Evolutionary conservation across 2,888 invertebrate species (phyloP), one percentile per base, ranked within the genome.

Genomic region (Octodonta nipae): DNA sequence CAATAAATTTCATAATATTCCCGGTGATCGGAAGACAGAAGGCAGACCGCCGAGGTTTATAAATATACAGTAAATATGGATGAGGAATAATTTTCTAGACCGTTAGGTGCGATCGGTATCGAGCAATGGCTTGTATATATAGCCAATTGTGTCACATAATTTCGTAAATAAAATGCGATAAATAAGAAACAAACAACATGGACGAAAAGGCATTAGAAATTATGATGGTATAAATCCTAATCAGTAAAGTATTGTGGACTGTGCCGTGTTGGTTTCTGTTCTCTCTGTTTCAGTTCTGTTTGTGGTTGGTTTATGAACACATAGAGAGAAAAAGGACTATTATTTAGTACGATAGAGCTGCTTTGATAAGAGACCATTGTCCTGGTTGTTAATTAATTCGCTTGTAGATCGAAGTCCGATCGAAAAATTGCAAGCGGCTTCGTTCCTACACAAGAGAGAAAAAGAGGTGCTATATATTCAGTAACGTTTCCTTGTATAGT

Each of bases 171-270:
- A 46, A 48, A 48, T 45, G 47, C 49, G 46, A 53, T 54, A 54
- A 55, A 55, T 52, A 52, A 47, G 46, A 47, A 35, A 38, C 39
- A 44, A 50, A 49, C 49, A 49, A 47, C 46, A 44, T 44, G 41
- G 45, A 44, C 45, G 47, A 40, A 51, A 46, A n/a, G 51, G 44
- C 55, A 54, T 56, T 53, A 47, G 49, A 51, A 54, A 51, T 56
- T 56, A 56, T 54, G 52, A 53, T 48, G 47, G 45, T 46, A 54
- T 56, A 56, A 56, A 55, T 56, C 47, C 51, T 47, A 54, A 54
- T 54, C 53, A 54, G 50, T 47, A 48, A 46, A 44, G 46, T 46
- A 49, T 51, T 50, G 47, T 51, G 42, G 43, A 44, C 43, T 43
- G 44, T 41, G 43, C 39, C 41, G 40, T 43, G 44, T 37, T 41